These are phyloP conservation scores for Oncopeltus fasciatus DNA, from an alignment of 1,140 invertebrate species.

Conservation along the genomic window DNA sequence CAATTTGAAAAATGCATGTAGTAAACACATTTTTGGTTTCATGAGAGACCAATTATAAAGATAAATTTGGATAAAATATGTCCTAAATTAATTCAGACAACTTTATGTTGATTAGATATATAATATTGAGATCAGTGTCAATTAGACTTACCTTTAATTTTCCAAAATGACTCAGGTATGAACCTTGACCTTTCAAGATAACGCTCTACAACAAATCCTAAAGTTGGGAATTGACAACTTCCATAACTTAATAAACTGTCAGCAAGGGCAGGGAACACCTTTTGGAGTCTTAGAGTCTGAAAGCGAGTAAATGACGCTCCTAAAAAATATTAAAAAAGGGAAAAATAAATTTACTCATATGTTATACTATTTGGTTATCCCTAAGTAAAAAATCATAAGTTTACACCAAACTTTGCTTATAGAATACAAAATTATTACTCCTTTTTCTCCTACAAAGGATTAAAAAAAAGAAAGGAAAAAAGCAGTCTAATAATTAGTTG, in stretches of 20 bases:
- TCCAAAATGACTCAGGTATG: slow-evolving; percentile 84
- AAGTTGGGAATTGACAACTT: slow-evolving; percentile 91
- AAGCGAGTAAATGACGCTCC: slow-evolving; percentile 97
- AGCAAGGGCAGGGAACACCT: slow-evolving; percentile 64
- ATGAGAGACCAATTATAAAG: too few species aligned
- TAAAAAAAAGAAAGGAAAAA: slow-evolving; percentile 7
- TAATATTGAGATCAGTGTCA: too few species aligned
- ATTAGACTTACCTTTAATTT: slow-evolving; percentile 62
- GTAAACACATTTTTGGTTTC: too few species aligned
- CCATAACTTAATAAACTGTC: slow-evolving; percentile 89
- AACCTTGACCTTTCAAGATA: slow-evolving; percentile 82
- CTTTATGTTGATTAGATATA: too few species aligned
- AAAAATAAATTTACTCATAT: slow-evolving; percentile 10
- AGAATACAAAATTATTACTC: too few species aligned
- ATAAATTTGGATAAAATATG: too few species aligned
- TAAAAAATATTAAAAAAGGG: slow-evolving; percentile 28
- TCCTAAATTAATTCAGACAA: too few species aligned
- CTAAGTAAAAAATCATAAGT: too few species aligned
- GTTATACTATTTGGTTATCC: too few species aligned
- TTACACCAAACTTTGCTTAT: too few species aligned
- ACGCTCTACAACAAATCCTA: slow-evolving; percentile 92
- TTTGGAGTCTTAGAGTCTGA: slow-evolving; percentile 81
- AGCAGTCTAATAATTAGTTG: background rate
- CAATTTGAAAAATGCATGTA: too few species aligned
- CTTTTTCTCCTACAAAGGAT: too few species aligned